Conservation (phyloP, 2,797 vertebrate species). For the Fistularia commersonii region DNA sequence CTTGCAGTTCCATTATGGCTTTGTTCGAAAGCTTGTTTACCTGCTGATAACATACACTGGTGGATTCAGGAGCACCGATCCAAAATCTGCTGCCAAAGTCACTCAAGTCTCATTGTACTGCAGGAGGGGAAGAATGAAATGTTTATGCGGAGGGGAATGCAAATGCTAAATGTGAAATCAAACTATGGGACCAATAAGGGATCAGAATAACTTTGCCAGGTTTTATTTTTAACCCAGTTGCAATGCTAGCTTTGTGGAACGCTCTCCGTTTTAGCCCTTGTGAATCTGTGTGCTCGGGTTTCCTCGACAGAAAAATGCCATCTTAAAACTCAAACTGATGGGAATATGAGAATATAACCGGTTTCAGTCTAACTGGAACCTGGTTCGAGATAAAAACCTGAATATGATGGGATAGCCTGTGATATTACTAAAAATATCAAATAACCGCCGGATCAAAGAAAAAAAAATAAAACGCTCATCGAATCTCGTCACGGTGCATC, state of each 20-base stretch:
- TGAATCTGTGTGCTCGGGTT: background rate
- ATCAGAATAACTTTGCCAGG: conserved; percentile 80
- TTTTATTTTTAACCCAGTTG: conserved; percentile 83
- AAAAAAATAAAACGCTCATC: conserved; percentile 42
- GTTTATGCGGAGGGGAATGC: conserved; percentile 80
- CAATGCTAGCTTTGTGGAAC: conserved; percentile 71
- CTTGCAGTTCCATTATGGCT: conserved; percentile 84
- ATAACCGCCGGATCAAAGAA: conserved; percentile 50
- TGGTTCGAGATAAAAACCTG: conserved; percentile 21
- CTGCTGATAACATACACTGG: conserved; percentile 89
- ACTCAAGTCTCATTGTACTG: conserved; percentile 85
- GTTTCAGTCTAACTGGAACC: conserved; percentile 24
- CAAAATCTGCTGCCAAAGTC: conserved; percentile 85
- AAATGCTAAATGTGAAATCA: conserved; percentile 84
- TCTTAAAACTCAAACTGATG: background rate
- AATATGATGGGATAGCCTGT: conserved; percentile 31
- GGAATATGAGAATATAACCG: conserved; percentile 7
- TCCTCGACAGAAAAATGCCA: background rate
- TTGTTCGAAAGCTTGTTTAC: conserved; percentile 88
- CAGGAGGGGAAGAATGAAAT: conserved; percentile 81
- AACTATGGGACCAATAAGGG: conserved; percentile 83
- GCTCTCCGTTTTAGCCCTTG: conserved; percentile 30
- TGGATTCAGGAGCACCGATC: conserved; percentile 84
- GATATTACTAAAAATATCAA: conserved; percentile 59
- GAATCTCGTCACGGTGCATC: conserved; percentile 50